Evolutionary conservation across 2,888 invertebrate genomes (phyloP).

Genomic region (Oxycera nigricornis): DNA sequence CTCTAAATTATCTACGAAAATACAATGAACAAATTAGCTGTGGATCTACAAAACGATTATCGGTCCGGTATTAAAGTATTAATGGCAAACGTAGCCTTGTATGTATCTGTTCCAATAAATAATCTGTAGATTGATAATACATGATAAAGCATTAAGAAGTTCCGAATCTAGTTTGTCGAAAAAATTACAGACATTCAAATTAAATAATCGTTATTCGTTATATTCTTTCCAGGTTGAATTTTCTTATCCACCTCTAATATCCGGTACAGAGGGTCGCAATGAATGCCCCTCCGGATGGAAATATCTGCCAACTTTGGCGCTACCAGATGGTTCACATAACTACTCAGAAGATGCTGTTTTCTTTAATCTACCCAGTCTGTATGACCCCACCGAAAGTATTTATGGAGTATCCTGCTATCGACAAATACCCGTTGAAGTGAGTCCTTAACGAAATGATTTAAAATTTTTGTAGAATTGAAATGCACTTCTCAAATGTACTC

Average conservation of each 20-base stretch:
- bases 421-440: slow-evolving; percentile 93
- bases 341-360: slow-evolving; percentile 93
- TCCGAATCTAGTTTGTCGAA: too few relatives aligned
- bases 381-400: slow-evolving; percentile 82
- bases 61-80: too few relatives aligned
- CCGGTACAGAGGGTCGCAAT: slow-evolving; percentile 68
- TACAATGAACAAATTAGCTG: too few relatives aligned
- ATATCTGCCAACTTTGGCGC: slow-evolving; percentile 92
- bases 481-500: slow-evolving; percentile 48
- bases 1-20: too few relatives aligned
- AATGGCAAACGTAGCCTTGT: too few relatives aligned
- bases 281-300: slow-evolving; percentile 94
- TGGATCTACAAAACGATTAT: too few relatives aligned
- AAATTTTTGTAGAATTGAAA: slow-evolving; percentile 2
- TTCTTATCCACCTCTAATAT: slow-evolving; percentile 87
- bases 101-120: too few relatives aligned
- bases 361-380: slow-evolving; percentile 91
- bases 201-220: too few relatives aligned
- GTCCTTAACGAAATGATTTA: neutral
- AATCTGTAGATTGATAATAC: too few relatives aligned
- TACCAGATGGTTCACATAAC: slow-evolving; percentile 99
- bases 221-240: slow-evolving; percentile 76
- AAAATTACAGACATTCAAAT: too few relatives aligned
- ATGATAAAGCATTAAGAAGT: too few relatives aligned
- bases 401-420: slow-evolving; percentile 98